Percentiles rank a stretch among this genome's conserved stretches.
Conservation (phyloP, 2,888 invertebrate species). For the Rhagium mordax region DNA sequence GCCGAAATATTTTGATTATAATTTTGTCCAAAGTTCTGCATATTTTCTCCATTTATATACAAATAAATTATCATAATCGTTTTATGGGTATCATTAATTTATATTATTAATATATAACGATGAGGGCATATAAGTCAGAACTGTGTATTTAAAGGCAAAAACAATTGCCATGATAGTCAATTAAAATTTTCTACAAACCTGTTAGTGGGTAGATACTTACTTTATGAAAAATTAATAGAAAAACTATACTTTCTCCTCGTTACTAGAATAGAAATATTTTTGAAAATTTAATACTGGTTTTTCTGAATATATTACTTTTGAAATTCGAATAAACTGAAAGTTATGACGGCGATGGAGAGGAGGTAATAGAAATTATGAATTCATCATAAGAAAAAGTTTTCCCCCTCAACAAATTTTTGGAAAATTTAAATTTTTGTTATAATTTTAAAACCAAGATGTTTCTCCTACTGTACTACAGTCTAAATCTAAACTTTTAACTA, state of each 20-base stretch:
- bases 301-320: neutral
- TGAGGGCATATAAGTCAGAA: neutral
- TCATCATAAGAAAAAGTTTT: neutral
- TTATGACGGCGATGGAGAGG: no score
- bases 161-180: slow-evolving; percentile 3
- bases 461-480: no score
- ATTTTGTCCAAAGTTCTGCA: neutral
- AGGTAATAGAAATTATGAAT: no score
- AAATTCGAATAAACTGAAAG: neutral
- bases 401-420: neutral
- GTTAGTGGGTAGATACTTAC: neutral
- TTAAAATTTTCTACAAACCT: neutral
- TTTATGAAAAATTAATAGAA: neutral
- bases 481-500: no score
- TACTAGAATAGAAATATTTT: neutral
- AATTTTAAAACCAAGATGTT: no score
- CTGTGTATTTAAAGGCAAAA: neutral
- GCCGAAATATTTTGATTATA: no score
- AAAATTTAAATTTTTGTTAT: no score
- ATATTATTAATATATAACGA: neutral
- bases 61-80: no score
- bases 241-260: neutral
- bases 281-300: no score
- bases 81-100: no score
- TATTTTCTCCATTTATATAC: neutral